Percentiles rank a stretch among this genome's conserved stretches.
These are phyloP conservation scores for Rhynchonycteris naso DNA, from an alignment of 2,797 vertebrate species.

Conservation along the genomic window DNA sequence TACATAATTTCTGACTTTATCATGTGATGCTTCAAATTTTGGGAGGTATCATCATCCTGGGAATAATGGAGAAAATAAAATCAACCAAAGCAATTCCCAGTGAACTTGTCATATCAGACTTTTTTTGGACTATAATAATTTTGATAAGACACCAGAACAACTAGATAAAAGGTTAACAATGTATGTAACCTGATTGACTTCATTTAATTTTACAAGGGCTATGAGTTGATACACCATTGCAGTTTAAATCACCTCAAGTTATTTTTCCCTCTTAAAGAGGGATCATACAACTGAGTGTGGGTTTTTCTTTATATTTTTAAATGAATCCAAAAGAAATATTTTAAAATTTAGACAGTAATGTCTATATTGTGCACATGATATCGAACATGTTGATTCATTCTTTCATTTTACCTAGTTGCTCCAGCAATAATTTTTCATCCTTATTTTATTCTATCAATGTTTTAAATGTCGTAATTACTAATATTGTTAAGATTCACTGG, in stretches of 20 bases:
- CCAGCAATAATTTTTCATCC: neutral
- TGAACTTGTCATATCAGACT: neutral
- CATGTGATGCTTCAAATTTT: neutral
- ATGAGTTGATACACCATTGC: neutral
- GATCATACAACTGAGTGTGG: neutral
- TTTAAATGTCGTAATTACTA: constrained; percentile 5
- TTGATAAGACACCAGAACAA: neutral
- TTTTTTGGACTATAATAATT: neutral
- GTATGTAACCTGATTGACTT: neutral
- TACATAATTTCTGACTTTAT: neutral
- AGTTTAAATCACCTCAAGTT: neutral
- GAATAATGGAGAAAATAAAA: neutral
- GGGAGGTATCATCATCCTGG: neutral
- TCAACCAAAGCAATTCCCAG: neutral
- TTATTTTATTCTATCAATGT: neutral
- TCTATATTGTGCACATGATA: neutral
- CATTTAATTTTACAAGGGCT: neutral
- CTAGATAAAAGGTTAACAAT: neutral
- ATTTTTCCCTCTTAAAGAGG: neutral
- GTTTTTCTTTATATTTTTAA: neutral
- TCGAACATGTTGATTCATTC: neutral
- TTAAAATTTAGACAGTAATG: neutral
- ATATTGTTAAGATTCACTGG: neutral
- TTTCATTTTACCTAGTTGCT: neutral
- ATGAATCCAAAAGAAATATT: neutral